Evolutionary conservation across 2,113 vertebrate species (phyloP).

Genomic region (Diadophis punctatus): DNA sequence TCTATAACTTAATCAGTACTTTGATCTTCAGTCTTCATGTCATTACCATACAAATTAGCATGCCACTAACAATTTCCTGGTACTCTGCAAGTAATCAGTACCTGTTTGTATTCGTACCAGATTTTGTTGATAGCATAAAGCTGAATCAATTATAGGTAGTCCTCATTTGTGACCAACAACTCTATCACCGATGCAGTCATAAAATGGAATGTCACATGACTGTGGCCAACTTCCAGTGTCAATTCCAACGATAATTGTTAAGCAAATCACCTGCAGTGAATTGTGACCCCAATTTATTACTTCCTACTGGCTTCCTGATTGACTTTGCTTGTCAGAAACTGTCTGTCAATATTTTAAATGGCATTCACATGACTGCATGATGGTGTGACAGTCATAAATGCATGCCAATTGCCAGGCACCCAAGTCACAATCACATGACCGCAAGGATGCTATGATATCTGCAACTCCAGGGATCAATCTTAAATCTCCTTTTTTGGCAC

Average conservation of each 20-base stretch:
- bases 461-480: not conserved
- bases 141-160: not conserved
- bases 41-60: not conserved
- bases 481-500: not conserved
- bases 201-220: not conserved
- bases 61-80: not conserved
- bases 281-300: not conserved
- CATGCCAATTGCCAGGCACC: not conserved
- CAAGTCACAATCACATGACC: not conserved
- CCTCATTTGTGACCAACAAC: not conserved
- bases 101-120: not conserved
- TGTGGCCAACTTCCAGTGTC: not conserved
- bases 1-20: not conserved
- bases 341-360: not conserved
- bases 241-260: not conserved
- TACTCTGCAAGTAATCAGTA: not conserved
- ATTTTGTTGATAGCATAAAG: not conserved
- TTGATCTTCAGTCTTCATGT: not conserved
- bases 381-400: not conserved
- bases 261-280: not conserved
- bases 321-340: not conserved
- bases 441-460: not conserved
- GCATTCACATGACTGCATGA: not conserved
- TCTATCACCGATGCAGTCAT: not conserved
- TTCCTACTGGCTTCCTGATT: not conserved